A percentile compares a stretch with the other conserved stretches of the same genome.
phyloP scores from a whole-genome alignment of 2,113 vertebrate genomes.

The Chloebia gouldiae region DNA sequence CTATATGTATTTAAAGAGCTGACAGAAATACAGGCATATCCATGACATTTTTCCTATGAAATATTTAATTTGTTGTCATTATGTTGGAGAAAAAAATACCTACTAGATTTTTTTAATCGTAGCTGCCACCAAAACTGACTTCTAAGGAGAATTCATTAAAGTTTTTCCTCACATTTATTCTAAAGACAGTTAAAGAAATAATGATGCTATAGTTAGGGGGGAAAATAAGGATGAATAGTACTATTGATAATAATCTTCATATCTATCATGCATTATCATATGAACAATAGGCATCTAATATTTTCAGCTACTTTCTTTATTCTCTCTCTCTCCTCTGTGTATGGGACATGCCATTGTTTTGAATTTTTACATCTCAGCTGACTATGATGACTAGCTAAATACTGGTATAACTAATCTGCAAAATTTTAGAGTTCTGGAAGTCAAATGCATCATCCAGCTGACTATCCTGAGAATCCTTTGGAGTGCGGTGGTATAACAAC shows the following conservation, averaged over 20 bases:
- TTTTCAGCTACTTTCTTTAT: neutral
- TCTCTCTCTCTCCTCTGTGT: neutral
- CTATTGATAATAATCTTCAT: conserved; percentile 29
- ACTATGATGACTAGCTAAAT: neutral
- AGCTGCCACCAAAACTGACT: neutral
- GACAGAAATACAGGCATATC: neutral
- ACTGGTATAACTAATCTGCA: neutral
- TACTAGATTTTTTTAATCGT: neutral
- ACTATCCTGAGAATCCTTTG: neutral
- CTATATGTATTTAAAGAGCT: neutral
- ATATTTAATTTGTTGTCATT: neutral
- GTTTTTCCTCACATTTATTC: conserved; percentile 2
- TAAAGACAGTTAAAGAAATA: conserved; percentile 6
- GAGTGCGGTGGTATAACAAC: neutral
- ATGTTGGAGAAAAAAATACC: neutral
- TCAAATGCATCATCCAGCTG: neutral
- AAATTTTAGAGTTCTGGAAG: neutral
- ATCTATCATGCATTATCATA: neutral
- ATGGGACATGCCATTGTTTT: neutral
- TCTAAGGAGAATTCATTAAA: neutral
- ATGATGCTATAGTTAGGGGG: neutral
- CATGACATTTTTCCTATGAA: neutral
- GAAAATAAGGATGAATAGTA: neutral
- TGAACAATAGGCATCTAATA: neutral
- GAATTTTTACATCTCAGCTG: neutral